Evolutionary conservation across 2,113 vertebrate species (phyloP), one percentile per base, ranked within the genome.

Genomic region (Oxyruncus cristatus): DNA sequence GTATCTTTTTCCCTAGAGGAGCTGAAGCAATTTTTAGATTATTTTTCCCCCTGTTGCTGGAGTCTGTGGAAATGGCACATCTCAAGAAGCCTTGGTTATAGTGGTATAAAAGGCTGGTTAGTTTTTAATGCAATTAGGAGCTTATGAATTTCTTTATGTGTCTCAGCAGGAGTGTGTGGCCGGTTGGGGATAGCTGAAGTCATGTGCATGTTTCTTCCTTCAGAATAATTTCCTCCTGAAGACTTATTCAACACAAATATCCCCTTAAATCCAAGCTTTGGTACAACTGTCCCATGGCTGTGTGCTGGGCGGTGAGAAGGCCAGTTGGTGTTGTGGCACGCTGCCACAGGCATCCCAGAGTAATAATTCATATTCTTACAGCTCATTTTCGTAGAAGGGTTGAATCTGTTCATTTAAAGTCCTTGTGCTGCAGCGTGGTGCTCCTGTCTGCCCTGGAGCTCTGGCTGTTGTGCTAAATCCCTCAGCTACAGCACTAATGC

Each of bases 241-340:
- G 33, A 23, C 37, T 55, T 76, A 35, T 16, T 42, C 32, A 24
- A 19, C 30, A 32, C 3, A 21, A 85, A n/a, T 10, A 8, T n/a
- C 13, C 37, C 1, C n/a, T 30, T 3, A n/a, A 47, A 41, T 23
- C 4, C 4, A 11, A 14, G 14, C 42, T 83, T 32, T 42, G 52
- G 30, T 7, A 2, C 9, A 22, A 6, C 8, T 26, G 22, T 12
- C 32, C 3, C 33, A 5, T 12, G 52, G 39, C 52, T n/a, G 1
- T 7, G 49, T 61, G 56, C 37, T 55, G 66, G 20, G 10, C 18
- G 58, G 4, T 10, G 42, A 78, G 61, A 21, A 33, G 77, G 74
- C 47, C 27, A 17, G 18, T 14, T 1, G 0, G 7, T 11, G 18
- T 16, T 74, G 17, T 15, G 61, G 23, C 16, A 37, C 2, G 2